Conservation (phyloP, 1,140 invertebrate species). For the Manduca sexta region DNA sequence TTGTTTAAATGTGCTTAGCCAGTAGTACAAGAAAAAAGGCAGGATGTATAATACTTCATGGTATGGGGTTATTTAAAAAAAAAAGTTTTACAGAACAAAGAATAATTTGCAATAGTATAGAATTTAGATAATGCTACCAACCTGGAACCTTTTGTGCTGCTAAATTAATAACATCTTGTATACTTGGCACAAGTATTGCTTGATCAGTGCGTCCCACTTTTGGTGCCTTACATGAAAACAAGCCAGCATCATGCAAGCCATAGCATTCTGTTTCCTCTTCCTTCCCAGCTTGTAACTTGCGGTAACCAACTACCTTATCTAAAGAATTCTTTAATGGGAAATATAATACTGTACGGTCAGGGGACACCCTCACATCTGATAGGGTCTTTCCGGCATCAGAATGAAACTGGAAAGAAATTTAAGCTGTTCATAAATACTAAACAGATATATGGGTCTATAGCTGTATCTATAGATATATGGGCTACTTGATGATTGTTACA, state of each 20-base stretch:
- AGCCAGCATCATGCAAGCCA: slow-evolving; percentile 54
- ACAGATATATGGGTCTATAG: too few relatives aligned
- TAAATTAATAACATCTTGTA: slow-evolving; percentile 79
- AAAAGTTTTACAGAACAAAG: too few relatives aligned
- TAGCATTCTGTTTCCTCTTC: slow-evolving; percentile 62
- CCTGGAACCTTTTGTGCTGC: slow-evolving; percentile 72
- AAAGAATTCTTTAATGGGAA: slow-evolving; percentile 78
- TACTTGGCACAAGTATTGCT: slow-evolving; percentile 78
- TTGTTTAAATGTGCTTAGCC: too few relatives aligned
- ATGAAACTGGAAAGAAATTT: slow-evolving; percentile 46
- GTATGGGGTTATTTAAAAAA: too few relatives aligned
- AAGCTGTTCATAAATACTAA: too few relatives aligned
- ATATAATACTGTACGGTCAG: slow-evolving; percentile 70
- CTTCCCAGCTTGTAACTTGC: slow-evolving; percentile 64
- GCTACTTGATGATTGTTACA: too few relatives aligned
- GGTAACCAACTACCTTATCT: slow-evolving; percentile 76
- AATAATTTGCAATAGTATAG: too few relatives aligned
- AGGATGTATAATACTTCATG: too few relatives aligned
- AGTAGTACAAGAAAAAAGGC: too few relatives aligned
- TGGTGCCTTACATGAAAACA: slow-evolving; percentile 61
- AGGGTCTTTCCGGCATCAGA: slow-evolving; percentile 59
- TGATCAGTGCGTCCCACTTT: slow-evolving; percentile 57
- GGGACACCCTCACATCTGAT: slow-evolving; percentile 52
- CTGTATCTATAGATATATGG: too few relatives aligned
- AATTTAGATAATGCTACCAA: too few relatives aligned